Evolutionary conservation across 2,888 invertebrate genomes (phyloP).

Genomic region (Minunthozetes semirufus): DNA sequence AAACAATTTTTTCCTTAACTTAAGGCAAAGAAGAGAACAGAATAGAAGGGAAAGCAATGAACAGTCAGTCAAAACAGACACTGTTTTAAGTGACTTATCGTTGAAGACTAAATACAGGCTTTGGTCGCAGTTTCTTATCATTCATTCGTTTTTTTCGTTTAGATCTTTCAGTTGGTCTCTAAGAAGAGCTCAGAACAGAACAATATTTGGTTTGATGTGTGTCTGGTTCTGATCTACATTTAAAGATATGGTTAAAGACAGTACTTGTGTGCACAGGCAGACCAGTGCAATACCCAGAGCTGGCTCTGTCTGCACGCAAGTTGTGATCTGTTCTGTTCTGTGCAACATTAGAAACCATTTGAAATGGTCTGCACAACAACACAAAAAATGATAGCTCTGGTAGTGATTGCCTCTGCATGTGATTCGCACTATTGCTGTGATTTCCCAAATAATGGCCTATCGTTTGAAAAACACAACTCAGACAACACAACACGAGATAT

Average conservation of each 20-base stretch:
- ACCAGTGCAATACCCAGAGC: not conserved
- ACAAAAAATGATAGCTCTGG: constrained; percentile 19
- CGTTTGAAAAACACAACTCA: not conserved
- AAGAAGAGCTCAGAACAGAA: too few relatives aligned
- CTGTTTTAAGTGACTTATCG: constrained; percentile 23
- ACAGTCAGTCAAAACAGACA: constrained; percentile 27
- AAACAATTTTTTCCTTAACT: not conserved
- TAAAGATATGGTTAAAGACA: constrained; percentile 3
- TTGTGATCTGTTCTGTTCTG: constrained; percentile 24
- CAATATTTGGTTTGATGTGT: constrained; percentile 15
- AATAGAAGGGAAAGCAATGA: not conserved
- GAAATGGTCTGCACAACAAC: not conserved
- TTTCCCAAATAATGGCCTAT: not conserved
- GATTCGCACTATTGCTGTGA: not conserved
- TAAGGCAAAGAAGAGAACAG: not conserved
- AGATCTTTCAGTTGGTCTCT: not conserved
- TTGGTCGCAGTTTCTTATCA: not conserved
- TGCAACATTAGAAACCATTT: constrained; percentile 1
- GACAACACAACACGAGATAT: not conserved
- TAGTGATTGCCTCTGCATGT: not conserved
- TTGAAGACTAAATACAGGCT: constrained; percentile 29
- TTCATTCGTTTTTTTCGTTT: not conserved
- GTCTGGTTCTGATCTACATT: constrained; percentile 21
- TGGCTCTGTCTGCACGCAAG: constrained; percentile 26
- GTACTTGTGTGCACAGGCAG: constrained; percentile 6